Conservation (phyloP, 2,888 invertebrate species). For the Cataglyphis livida region DNA sequence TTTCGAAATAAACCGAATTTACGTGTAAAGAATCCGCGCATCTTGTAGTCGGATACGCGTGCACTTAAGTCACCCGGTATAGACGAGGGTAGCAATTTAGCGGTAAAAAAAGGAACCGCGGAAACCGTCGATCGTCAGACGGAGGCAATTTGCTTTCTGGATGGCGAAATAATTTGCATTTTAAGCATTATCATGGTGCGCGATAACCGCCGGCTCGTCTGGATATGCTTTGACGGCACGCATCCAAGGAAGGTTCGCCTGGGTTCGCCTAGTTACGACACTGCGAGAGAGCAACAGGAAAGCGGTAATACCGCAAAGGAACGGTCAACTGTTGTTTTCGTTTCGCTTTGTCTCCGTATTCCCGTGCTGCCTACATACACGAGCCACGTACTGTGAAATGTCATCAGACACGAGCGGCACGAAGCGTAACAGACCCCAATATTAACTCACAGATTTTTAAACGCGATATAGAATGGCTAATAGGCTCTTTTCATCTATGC, state of each 20-base stretch:
- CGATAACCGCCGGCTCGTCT: not conserved
- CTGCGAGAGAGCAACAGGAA: slow-evolving; percentile 48
- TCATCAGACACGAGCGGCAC: slow-evolving; percentile 39
- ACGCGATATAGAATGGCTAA: not conserved
- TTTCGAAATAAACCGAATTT: slow-evolving; percentile 45
- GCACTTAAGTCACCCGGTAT: slow-evolving; percentile 28
- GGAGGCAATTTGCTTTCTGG: slow-evolving; percentile 15
- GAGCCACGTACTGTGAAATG: slow-evolving; percentile 18
- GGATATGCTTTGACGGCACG: slow-evolving; percentile 15
- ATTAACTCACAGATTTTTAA: slow-evolving; percentile 28
- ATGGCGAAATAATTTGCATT: slow-evolving; percentile 30
- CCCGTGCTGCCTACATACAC: slow-evolving; percentile 23
- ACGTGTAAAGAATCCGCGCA: slow-evolving; percentile 48
- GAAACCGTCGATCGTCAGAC: slow-evolving; percentile 18
- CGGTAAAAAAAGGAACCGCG: not conserved
- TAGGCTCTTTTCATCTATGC: not conserved
- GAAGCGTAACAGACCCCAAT: slow-evolving; percentile 25
- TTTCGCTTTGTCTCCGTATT: slow-evolving; percentile 60
- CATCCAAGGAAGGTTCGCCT: slow-evolving; percentile 16
- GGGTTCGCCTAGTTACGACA: slow-evolving; percentile 31
- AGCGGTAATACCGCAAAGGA: slow-evolving; percentile 36
- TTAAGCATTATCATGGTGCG: slow-evolving; percentile 15
- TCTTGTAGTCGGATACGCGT: not conserved
- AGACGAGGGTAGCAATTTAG: slow-evolving; percentile 23
- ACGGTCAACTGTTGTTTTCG: slow-evolving; percentile 61